These are phyloP conservation scores for Magallana gigas DNA, from an alignment of 1,140 invertebrate species.

Conservation along the genomic window DNA sequence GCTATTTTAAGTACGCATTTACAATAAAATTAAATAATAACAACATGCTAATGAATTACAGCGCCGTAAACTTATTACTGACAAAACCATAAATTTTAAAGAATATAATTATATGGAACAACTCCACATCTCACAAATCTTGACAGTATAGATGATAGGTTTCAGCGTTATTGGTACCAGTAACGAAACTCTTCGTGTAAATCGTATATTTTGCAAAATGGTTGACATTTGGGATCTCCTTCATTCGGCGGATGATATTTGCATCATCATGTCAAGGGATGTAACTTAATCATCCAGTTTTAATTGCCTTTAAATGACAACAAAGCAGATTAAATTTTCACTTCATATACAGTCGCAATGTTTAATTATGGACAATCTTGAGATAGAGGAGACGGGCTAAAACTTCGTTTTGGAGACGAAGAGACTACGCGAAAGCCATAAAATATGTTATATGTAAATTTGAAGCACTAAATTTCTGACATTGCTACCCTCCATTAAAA, in stretches of 20 bases:
- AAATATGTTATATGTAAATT: constrained; percentile 37
- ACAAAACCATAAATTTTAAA: too few species aligned
- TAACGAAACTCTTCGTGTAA: neutral
- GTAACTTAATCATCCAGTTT: constrained; percentile 26
- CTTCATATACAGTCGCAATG: constrained; percentile 33
- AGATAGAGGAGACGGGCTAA: neutral
- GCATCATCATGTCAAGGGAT: constrained; percentile 20
- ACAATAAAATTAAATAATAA: too few species aligned
- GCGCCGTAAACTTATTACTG: too few species aligned
- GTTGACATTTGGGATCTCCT: neutral
- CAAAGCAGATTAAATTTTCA: constrained; percentile 34
- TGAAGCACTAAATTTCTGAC: constrained; percentile 36
- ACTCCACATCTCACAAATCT: neutral
- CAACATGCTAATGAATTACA: too few species aligned
- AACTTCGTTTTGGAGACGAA: constrained; percentile 26
- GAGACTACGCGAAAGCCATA: constrained; percentile 28
- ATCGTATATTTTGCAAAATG: neutral
- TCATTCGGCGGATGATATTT: neutral
- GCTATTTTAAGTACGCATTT: too few species aligned
- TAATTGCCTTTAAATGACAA: constrained; percentile 38
- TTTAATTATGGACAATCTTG: constrained; percentile 33
- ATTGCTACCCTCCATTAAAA: constrained; percentile 28
- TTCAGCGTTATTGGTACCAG: neutral
- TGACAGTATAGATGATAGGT: neutral
- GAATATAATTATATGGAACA: too few species aligned